phyloP scores from a whole-genome alignment of 2,888 invertebrate genomes.

The Drosophila niveifrons region DNA sequence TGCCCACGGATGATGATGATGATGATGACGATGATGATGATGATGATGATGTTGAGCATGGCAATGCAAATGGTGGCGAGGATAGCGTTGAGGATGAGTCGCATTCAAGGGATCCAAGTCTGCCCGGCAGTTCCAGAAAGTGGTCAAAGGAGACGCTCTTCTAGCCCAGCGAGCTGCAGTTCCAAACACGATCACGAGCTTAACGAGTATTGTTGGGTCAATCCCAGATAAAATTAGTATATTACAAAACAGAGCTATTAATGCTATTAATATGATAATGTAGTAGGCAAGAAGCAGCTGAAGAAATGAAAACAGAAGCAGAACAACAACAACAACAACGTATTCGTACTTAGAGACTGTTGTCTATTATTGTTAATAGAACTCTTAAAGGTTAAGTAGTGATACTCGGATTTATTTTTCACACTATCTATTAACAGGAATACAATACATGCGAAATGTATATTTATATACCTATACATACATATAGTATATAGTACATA shows the following conservation, averaged over 20 bases:
- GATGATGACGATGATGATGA: slow-evolving; percentile 61
- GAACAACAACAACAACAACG: slow-evolving; percentile 68
- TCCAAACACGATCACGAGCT: slow-evolving; percentile 72
- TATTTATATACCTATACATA: slow-evolving; percentile 46
- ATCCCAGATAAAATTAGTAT: slow-evolving; percentile 4
- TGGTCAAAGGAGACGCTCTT: slow-evolving; percentile 93
- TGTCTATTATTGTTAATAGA: slow-evolving; percentile 81
- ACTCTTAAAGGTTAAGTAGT: slow-evolving; percentile 78
- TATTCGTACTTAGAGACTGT: slow-evolving; percentile 82
- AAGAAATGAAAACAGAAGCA: slow-evolving; percentile 15
- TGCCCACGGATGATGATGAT: slow-evolving; percentile 79
- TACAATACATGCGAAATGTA: slow-evolving; percentile 39
- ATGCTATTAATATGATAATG: not conserved
- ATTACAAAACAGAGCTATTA: no score
- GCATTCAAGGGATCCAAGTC: slow-evolving; percentile 80
- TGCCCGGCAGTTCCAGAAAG: slow-evolving; percentile 85
- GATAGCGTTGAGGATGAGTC: slow-evolving; percentile 58
- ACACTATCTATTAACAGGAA: slow-evolving; percentile 56
- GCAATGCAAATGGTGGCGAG: slow-evolving; percentile 22
- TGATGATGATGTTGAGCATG: slow-evolving; percentile 32
- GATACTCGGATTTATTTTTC: slow-evolving; percentile 81
- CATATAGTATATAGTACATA: slow-evolving; percentile 34
- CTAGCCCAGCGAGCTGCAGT: slow-evolving; percentile 86
- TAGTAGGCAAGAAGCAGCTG: slow-evolving; percentile 9
- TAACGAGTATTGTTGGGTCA: slow-evolving; percentile 51